Evolutionary conservation across 2,113 vertebrate species (phyloP).

Genomic region (Chinchilla lanigera): DNA sequence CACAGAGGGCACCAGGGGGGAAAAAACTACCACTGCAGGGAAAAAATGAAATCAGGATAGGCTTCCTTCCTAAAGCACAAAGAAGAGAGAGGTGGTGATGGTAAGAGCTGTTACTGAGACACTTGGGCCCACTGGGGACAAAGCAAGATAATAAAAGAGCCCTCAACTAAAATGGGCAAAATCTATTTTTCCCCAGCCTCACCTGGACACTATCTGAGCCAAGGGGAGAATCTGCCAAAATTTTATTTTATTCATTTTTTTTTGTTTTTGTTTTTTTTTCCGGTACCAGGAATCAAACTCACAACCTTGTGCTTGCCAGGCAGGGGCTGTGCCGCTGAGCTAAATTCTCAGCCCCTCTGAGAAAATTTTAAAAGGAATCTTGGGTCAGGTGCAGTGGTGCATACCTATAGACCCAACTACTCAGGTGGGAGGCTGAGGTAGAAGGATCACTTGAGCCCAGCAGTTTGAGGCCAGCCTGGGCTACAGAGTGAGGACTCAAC

Average conservation of each 20-base stretch:
- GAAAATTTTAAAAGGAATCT: conserved; percentile 21
- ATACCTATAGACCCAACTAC: not conserved
- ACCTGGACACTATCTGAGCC: not conserved
- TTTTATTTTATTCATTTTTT: no score
- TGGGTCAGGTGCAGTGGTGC: not conserved
- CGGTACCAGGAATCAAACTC: no score
- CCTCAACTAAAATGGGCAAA: conserved; percentile 2
- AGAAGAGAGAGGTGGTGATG: not conserved
- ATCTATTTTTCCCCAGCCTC: not conserved
- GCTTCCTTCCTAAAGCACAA: not conserved
- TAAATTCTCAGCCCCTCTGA: no score
- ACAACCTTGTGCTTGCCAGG: no score
- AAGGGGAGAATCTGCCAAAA: not conserved
- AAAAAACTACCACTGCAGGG: not conserved
- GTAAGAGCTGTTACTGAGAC: not conserved
- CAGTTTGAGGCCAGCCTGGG: not conserved
- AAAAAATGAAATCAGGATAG: not conserved
- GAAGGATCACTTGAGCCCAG: not conserved
- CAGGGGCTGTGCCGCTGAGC: no score
- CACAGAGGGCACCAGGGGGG: not conserved
- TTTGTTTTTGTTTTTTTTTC: no score
- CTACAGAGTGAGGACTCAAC: not conserved
- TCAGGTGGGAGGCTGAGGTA: not conserved
- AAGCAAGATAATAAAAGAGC: not conserved
- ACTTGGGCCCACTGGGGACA: not conserved